Conservation (phyloP, 2,888 invertebrate species). For the Orchesellides sinensis region DNA sequence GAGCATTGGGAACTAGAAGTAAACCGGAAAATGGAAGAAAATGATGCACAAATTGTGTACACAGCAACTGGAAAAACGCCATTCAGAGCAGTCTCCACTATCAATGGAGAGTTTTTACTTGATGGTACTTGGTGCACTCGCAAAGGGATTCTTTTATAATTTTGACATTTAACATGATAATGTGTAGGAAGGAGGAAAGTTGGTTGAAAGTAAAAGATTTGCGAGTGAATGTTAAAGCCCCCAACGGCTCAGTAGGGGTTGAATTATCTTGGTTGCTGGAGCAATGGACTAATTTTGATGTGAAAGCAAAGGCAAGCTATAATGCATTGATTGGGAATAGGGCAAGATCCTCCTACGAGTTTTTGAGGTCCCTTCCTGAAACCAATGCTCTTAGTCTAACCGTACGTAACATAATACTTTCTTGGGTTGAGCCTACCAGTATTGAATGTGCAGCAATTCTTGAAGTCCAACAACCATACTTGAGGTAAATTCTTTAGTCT, state of each 20-base stretch:
- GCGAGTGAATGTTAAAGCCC: conserved; percentile 60
- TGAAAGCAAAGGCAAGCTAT: conserved; percentile 66
- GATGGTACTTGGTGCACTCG: conserved; percentile 17
- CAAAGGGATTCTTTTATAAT: background rate
- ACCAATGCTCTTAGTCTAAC: conserved; percentile 67
- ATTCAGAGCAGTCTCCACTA: conserved; percentile 37
- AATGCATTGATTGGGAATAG: conserved; percentile 11
- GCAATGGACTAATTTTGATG: conserved; percentile 70
- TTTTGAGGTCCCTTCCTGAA: conserved; percentile 18
- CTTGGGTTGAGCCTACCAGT: conserved; percentile 46
- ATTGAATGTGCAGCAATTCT: conserved; percentile 61
- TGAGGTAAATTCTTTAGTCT: conserved; percentile 19
- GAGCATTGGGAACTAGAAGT: conserved; percentile 62
- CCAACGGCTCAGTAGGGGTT: conserved; percentile 63
- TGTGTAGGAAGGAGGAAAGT: conserved; percentile 28
- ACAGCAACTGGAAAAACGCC: conserved; percentile 65
- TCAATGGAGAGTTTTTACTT: conserved; percentile 54
- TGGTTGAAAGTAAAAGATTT: conserved; percentile 67
- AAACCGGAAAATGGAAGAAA: conserved; percentile 27
- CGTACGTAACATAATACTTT: conserved; percentile 70
- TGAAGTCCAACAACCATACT: conserved; percentile 39
- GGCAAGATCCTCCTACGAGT: conserved; percentile 4
- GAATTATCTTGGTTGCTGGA: conserved; percentile 69
- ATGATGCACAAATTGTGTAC: conserved; percentile 33
- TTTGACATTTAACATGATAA: background rate